Percentiles rank a stretch among this genome's conserved stretches.
Conservation (phyloP, 2,113 vertebrate genomes). For the Malurus alboscapulatus region DNA sequence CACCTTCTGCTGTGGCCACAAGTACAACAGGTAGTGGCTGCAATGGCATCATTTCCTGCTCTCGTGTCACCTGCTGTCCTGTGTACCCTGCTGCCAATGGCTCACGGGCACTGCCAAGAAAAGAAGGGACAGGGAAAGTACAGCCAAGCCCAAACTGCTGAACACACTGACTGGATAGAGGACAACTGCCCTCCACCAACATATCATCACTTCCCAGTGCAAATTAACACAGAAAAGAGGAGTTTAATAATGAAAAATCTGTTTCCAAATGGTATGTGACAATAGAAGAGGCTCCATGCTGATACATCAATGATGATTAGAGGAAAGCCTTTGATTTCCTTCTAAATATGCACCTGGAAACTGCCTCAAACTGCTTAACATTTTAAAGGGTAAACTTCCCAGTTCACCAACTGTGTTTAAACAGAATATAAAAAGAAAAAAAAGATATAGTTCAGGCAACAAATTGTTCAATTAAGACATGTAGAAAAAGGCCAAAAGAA, state of each 20-base stretch:
- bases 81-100: neutral
- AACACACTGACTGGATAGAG: neutral
- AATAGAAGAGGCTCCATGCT: neutral
- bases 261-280: neutral
- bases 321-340: neutral
- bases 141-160: neutral
- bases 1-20: neutral
- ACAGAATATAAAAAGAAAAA: neutral
- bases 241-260: neutral
- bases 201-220: neutral
- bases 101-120: neutral
- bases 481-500: neutral
- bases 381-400: neutral
- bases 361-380: neutral
- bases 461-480: neutral
- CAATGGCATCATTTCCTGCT: neutral
- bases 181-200: neutral
- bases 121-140: neutral
- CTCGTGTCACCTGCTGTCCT: neutral
- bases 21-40: neutral
- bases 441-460: neutral
- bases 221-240: neutral
- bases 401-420: neutral
- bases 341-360: neutral
- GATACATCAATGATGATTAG: neutral